phyloP scores from a whole-genome alignment of 2,888 invertebrate genomes.

The Andrena chrysosceles region DNA sequence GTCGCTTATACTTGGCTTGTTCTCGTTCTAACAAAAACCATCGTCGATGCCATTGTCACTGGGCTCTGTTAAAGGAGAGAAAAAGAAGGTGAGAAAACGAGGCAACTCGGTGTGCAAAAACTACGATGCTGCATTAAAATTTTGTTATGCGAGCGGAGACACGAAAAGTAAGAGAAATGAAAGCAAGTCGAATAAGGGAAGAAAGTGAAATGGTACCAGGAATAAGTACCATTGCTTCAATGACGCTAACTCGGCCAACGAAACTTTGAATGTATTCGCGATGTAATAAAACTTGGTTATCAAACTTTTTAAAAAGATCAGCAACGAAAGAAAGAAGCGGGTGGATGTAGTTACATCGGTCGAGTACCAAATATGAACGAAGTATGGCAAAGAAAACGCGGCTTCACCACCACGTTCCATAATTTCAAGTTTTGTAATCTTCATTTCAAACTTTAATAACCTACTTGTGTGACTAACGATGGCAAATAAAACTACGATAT shows the following conservation, averaged over 20 bases:
- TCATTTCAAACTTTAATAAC: neutral
- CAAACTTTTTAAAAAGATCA: conserved; percentile 28
- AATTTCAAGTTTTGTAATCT: conserved; percentile 1
- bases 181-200: neutral
- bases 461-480: neutral
- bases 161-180: neutral
- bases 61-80: conserved; percentile 20
- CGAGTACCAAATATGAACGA: neutral
- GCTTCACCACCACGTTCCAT: neutral
- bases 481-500: too few species aligned
- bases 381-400: neutral
- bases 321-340: neutral
- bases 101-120: conserved; percentile 8
- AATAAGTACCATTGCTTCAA: too few species aligned
- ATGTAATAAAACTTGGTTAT: conserved; percentile 41
- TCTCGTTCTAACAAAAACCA: conserved; percentile 41
- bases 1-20: conserved; percentile 26
- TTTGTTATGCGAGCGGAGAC: conserved; percentile 26
- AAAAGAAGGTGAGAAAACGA: neutral
- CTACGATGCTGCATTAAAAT: conserved; percentile 31
- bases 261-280: conserved; percentile 19
- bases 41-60: conserved; percentile 59
- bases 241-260: neutral
- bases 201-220: conserved; percentile 16
- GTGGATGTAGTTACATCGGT: neutral